phyloP scores from a whole-genome alignment of 2,888 invertebrate species.

The Hedychridium roseum region DNA sequence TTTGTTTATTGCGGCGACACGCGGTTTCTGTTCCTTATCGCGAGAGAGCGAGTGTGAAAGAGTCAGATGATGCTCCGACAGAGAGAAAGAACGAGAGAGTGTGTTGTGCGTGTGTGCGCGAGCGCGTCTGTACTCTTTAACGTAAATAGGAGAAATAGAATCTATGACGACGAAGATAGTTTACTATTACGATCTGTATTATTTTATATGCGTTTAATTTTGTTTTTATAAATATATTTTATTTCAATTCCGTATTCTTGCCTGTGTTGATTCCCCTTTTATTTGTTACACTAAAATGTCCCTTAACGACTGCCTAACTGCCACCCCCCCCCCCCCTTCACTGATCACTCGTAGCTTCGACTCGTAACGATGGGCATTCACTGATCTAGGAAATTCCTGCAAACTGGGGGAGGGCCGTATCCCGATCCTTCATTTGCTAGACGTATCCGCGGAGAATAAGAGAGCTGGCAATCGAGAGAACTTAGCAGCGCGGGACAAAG shows the following conservation, averaged over 20 bases:
- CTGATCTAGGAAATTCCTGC: constrained; percentile 53
- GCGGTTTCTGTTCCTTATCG: constrained; percentile 56
- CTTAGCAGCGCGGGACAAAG: neutral
- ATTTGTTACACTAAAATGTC: neutral
- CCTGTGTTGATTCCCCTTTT: constrained; percentile 13
- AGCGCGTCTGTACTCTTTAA: no score
- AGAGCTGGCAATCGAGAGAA: neutral
- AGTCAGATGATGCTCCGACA: constrained; percentile 9
- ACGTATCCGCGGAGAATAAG: no score
- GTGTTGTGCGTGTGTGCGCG: no score
- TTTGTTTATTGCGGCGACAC: constrained; percentile 38
- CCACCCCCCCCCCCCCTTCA: constrained; percentile 6
- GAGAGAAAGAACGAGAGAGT: constrained; percentile 24
- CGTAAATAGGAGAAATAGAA: constrained; percentile 25
- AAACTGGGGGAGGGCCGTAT: constrained; percentile 34
- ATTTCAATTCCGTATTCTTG: constrained; percentile 42
- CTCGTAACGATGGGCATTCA: constrained; percentile 51
- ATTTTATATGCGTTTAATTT: constrained; percentile 61
- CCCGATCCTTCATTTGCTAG: no score
- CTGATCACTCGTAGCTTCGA: constrained; percentile 14
- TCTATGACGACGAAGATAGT: constrained; percentile 23
- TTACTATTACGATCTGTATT: constrained; percentile 56
- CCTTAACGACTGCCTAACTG: neutral
- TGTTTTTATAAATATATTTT: constrained; percentile 63
- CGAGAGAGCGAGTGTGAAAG: constrained; percentile 5